Base-by-base conservation (phyloP, 1,140 invertebrate genomes). In the Drosophila mayri region DNA sequence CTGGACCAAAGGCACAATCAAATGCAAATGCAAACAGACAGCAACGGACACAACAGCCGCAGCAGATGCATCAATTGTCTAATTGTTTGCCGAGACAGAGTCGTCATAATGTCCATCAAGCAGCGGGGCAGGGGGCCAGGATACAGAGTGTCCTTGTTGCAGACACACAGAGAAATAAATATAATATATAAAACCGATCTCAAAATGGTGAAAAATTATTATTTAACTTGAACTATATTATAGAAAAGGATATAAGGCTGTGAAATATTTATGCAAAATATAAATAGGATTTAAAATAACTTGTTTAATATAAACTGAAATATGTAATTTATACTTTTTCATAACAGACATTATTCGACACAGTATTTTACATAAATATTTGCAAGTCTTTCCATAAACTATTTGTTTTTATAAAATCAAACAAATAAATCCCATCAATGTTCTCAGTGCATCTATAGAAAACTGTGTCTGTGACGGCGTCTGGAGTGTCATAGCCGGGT, bases 31-130 rank as follows among this genome's bases (percentile, higher is more conserved):
- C 71, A 66, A 58, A 76, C 57, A 61, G 43, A 73, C 52, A 47
- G 55, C 28, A 35, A 52, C 44, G 61, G 64, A 43, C 63, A 73
- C 58, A 76, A 70, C 67, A 73, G 81, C 38, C 76, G 82, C 61
- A 88, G 76, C 80, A 88, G 84, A 87, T 87, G 84, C 84, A 87
- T 87, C 84, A 87, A 87, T 87, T 87, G 80, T 87, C 84, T 87
- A 88, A 87, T 88, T 87, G 84, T 88, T 88, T 87, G 83, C 71
- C 84, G 84, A 87, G 83, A 87, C 83, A 86, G 76, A 87, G 84
- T 67, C 79, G 72, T 87, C 83, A 83, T 83, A 87, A 88, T 87
- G 84, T 83, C 84, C 80, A 84, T 87, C 84, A 87, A 88, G 74
- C 50, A 57, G 70, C 35, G 43, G 49, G 41, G 43, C 20, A 57